Percentiles rank a stretch among this genome's conserved stretches.
Conservation (phyloP, 2,113 vertebrate species). For the Bubalus kerabau region DNA sequence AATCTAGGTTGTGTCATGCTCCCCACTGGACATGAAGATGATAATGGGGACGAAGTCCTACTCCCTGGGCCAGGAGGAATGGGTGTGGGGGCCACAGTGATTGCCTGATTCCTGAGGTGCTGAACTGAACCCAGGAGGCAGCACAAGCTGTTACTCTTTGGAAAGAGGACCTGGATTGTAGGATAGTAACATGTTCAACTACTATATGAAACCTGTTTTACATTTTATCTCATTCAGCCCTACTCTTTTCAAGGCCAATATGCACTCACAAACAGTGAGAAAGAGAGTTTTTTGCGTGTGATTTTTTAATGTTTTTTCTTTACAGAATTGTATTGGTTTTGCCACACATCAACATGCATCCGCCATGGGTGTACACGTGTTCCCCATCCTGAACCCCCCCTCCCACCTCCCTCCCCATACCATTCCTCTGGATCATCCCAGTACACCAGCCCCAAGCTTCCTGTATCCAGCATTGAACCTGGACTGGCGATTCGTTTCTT, state of each 20-base stretch:
- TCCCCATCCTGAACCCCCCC: no score
- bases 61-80: neutral
- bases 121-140: neutral
- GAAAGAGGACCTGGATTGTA: neutral
- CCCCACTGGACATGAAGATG: neutral
- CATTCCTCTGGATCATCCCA: no score
- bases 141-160: neutral
- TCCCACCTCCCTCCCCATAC: no score
- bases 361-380: no score
- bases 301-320: no score
- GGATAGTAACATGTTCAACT: neutral
- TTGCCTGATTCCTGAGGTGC: neutral
- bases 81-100: neutral
- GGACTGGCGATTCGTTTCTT: no score
- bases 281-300: no score
- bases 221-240: neutral
- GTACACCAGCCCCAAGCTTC: no score
- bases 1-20: neutral
- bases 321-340: no score
- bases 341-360: no score
- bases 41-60: neutral
- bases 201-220: neutral
- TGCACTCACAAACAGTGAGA: no score
- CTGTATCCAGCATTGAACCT: no score
- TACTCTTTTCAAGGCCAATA: neutral